A percentile compares a stretch with the other conserved stretches of the same genome.
Conservation (phyloP, 2,113 vertebrate genomes). For the Calyptomena viridis region DNA sequence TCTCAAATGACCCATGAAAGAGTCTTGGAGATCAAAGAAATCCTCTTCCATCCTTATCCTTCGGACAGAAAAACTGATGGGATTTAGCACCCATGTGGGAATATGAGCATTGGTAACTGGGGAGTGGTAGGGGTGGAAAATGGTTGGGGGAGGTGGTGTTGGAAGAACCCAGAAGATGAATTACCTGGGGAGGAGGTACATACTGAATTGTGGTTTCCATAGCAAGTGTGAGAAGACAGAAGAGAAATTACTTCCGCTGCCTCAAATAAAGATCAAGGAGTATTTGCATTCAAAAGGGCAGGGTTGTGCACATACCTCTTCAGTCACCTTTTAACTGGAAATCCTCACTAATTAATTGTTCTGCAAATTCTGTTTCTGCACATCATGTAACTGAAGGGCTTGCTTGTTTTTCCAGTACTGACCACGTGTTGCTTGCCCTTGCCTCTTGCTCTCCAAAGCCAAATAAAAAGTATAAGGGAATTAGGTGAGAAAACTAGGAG, state of each 20-base stretch:
- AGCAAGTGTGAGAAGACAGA: conserved; percentile 21
- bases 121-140: conserved; percentile 33
- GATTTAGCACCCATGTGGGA: conserved; percentile 70
- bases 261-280: conserved; percentile 36
- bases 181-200: background rate
- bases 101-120: conserved; percentile 42
- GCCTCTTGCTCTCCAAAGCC: background rate
- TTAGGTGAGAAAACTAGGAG: background rate
- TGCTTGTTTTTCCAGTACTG: background rate
- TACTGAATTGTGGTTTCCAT: background rate
- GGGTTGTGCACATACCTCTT: background rate
- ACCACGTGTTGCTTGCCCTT: background rate
- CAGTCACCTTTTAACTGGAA: conserved; percentile 43
- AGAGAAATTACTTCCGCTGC: conserved; percentile 38
- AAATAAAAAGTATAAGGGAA: background rate
- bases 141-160: background rate
- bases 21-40: conserved; percentile 71
- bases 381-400: background rate
- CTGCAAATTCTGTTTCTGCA: conserved; percentile 1
- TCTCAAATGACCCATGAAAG: conserved; percentile 67
- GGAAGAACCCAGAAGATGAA: background rate
- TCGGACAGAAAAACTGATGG: conserved; percentile 37
- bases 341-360: conserved; percentile 18
- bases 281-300: conserved; percentile 24
- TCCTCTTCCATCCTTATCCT: background rate